Base-by-base conservation (phyloP, 2,113 vertebrate genomes). In the Phyllostomus hastatus region DNA sequence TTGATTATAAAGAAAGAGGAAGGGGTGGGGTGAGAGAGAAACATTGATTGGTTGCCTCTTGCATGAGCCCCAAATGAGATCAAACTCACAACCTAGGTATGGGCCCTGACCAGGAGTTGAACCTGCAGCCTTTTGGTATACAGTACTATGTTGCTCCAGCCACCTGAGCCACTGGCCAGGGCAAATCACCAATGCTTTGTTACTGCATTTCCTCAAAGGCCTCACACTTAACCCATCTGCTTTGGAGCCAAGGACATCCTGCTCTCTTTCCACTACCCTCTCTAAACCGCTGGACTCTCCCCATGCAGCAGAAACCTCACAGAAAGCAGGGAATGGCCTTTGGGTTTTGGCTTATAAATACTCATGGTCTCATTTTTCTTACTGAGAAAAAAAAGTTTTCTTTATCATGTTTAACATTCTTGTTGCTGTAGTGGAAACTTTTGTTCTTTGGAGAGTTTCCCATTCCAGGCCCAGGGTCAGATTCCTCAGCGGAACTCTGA, bases 341-440 rank as follows among this genome's bases (percentile, higher is more conserved):
- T 96, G 83, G 73, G 70, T 93, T 96, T 87, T 31, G 91, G 75
- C 59, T 98, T 97, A 84, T 93, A 94, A 95, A 96, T 91, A 88
- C 70, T 91, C 59, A 76, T n/a, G 52, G 19, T 93, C 84, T 94
- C 94, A 79, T 93, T 96, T 97, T 96, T 92, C 88, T 90, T 87
- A 94, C 93, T 90, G 90, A 97, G 89, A 86, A 82, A 73, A 64
- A 64, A 6, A 1, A 2, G 38, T 38, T 79, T 91, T 75, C 75
- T 90, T 90, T 91, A 75, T 94, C 91, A 11, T 96, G 79, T 97
- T 97, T 96, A 94, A 93, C 97, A 97, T 98, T 98, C 95, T 96
- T 97, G 89, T 96, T 97, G 96, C 94, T 16, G 72, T 81, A 97
- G 97, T 98, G 97, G 97, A 98, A 98, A 98, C 93, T 98, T 97